phyloP scores from a whole-genome alignment of 2,888 invertebrate genomes.

The Lasioglossum lativentre region DNA sequence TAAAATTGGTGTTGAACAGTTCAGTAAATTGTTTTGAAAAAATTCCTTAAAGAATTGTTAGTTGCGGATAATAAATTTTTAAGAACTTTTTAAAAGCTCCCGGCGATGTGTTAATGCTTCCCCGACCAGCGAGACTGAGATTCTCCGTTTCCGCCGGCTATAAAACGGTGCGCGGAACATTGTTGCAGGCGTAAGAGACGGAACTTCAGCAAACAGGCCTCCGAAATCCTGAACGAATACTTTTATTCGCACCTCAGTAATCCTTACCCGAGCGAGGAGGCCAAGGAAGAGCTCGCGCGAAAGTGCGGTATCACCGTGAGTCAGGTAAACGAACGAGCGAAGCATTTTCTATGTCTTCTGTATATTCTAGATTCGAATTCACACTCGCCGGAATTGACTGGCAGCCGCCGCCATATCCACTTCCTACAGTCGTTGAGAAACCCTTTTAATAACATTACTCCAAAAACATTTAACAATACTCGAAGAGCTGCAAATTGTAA shows the following conservation, averaged over 20 bases:
- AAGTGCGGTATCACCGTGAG: constrained; percentile 99
- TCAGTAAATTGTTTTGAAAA: background rate
- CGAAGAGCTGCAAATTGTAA: background rate
- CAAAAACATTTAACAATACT: background rate
- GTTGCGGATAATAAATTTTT: background rate
- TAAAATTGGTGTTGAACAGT: too few species aligned
- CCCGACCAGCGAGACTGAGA: background rate
- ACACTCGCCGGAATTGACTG: constrained; percentile 20
- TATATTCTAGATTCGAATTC: background rate
- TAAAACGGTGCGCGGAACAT: background rate
- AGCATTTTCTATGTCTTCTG: constrained; percentile 60
- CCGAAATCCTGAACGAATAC: constrained; percentile 99
- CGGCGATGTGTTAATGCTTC: background rate
- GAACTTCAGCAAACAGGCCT: constrained; percentile 99
- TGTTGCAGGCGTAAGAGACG: constrained; percentile 92
- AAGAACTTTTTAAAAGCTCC: background rate
- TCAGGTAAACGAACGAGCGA: constrained; percentile 87
- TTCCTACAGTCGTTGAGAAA: background rate
- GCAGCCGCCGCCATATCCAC: background rate
- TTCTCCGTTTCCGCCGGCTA: background rate
- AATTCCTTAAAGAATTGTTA: background rate
- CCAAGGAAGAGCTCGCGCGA: constrained; percentile 99
- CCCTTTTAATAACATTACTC: background rate
- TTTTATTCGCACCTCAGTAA: constrained; percentile 99
- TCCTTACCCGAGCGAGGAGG: constrained; percentile 99